phyloP scores from a whole-genome alignment of 2,888 invertebrate species.

The Andrena bucephala region DNA sequence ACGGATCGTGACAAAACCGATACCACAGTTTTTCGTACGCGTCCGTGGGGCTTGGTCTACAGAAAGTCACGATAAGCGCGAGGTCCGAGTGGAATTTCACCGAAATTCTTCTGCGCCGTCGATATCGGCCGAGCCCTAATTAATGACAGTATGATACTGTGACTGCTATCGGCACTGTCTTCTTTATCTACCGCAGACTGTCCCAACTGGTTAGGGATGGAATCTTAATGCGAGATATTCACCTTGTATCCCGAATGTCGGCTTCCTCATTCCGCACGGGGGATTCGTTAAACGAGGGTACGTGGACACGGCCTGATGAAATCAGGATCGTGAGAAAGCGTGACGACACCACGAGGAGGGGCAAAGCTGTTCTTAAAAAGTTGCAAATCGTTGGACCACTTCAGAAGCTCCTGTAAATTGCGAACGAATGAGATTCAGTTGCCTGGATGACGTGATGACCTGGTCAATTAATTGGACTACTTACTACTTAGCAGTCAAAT shows the following conservation, averaged over 20 bases:
- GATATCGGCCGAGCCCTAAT: constrained; percentile 52
- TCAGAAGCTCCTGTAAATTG: background rate
- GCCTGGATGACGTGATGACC: no score
- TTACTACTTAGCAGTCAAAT: no score
- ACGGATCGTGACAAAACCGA: constrained; percentile 25
- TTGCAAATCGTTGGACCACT: background rate
- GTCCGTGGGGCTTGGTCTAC: constrained; percentile 11
- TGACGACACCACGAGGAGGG: background rate
- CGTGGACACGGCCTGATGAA: background rate
- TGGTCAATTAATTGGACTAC: no score
- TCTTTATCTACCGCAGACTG: constrained; percentile 53
- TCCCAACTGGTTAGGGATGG: constrained; percentile 46
- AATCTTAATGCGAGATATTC: constrained; percentile 61
- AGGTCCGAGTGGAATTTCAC: constrained; percentile 47
- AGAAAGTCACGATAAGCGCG: constrained; percentile 46
- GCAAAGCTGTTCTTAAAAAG: background rate
- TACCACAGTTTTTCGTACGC: background rate
- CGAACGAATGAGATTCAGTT: background rate
- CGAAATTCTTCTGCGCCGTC: constrained; percentile 38
- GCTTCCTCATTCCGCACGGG: constrained; percentile 54
- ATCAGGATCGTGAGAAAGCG: background rate
- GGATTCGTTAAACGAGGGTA: constrained; percentile 8
- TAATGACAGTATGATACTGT: constrained; percentile 46
- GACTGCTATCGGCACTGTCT: constrained; percentile 45
- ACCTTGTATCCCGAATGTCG: constrained; percentile 29